Base-by-base conservation (phyloP, 2,888 invertebrate genomes). In the Pseudolycoriella hygida region DNA sequence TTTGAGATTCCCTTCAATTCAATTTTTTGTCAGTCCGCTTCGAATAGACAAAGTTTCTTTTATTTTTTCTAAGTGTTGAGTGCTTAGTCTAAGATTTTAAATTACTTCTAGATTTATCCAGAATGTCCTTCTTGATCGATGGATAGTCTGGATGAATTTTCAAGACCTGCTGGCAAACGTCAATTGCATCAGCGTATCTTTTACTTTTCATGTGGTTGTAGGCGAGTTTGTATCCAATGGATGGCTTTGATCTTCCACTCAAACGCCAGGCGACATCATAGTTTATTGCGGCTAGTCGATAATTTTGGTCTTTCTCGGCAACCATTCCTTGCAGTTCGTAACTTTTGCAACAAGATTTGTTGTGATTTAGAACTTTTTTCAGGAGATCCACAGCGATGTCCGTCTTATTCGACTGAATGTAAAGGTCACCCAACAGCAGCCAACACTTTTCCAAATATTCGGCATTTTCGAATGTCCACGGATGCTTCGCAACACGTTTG, bases 361-460 rank as follows among this genome's bases (percentile, higher is more conserved):
- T 89, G 57, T 88, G 83, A 47, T 79, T 76, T 15, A 88, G 61
- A 1, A 86, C 77, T 54, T 80, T 77, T 17, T 74, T 73, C 14
- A 97, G 68, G 19, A 93, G 66, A 52, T 90, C 88, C 39, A 77
- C 76, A 0, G 94, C 92, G 44, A 88, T 76, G 48, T 94, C 94
- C 57, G 76, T 74, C 60, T 94, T 87, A 62, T 19, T 68, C 54
- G 76, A 80, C 56, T 82, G 81, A 44, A 85, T 74, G 57, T 87
- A 93, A 52, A 84, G 81, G 51, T 96, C 94, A 0, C 90, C 86
- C n/a, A 96, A 68, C 40, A 96, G 70, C 6, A 97, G 61, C 97
- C 97, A 97, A 61, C 92, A 87, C 49, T 87, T 77, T 67, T 97
- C 97, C 48, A 97, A 68, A 56, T 94, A 92, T 57, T 96, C 94